A percentile compares a stretch with the other conserved stretches of the same genome.
phyloP scores from a whole-genome alignment of 1,140 invertebrate species.

The Brachionus angularis region DNA sequence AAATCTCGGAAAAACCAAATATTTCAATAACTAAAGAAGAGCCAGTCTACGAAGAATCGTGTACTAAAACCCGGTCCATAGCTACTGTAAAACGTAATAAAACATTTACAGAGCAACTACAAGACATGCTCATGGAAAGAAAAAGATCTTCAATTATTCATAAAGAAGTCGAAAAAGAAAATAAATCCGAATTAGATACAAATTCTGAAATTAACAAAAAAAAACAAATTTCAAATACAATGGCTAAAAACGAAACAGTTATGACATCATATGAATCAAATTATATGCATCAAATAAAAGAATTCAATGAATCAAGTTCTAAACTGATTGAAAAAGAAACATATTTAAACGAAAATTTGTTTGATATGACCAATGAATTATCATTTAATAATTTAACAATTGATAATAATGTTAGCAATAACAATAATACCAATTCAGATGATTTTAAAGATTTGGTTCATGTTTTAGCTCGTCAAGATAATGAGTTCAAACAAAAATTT shows the following conservation, averaged over 20 bases:
- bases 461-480: constrained; percentile 22
- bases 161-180: neutral
- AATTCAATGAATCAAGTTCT: constrained; percentile 2
- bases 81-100: constrained; percentile 23
- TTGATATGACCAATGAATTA: neutral
- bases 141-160: constrained; percentile 2
- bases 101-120: constrained; percentile 39
- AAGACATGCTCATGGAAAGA: constrained; percentile 14
- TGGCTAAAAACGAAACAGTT: too few species aligned
- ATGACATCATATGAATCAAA: constrained; percentile 6
- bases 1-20: neutral
- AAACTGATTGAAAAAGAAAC: too few species aligned
- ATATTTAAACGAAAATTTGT: too few species aligned
- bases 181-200: neutral
- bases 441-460: constrained; percentile 39
- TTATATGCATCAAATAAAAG: constrained; percentile 17
- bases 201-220: neutral
- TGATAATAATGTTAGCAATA: too few species aligned
- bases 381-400: constrained; percentile 2
- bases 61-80: too few species aligned
- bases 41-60: too few species aligned
- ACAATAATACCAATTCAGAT: too few species aligned
- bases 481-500: constrained; percentile 33
- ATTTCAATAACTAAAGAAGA: too few species aligned
- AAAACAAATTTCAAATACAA: neutral